phyloP scores from a whole-genome alignment of 2,888 invertebrate genomes.

The Cephalotes varians region DNA sequence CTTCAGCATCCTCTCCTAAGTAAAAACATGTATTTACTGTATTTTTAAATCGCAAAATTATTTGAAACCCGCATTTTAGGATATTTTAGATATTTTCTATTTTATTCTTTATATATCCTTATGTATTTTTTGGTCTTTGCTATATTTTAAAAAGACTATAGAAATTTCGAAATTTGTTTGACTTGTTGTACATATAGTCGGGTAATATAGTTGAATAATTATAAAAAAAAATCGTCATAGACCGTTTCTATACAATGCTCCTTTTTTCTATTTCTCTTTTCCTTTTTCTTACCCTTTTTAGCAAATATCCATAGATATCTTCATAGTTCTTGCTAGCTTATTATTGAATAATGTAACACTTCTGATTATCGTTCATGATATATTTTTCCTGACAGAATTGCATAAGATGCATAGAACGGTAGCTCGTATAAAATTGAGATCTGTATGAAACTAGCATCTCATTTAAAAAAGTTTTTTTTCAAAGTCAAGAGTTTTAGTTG shows the following conservation, averaged over 20 bases:
- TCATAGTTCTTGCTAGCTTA: conserved; percentile 61
- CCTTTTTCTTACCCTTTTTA: background rate
- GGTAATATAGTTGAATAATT: background rate
- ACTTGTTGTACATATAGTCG: too few species aligned
- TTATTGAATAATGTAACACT: conserved; percentile 73
- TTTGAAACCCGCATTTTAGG: background rate
- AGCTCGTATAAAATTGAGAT: conserved; percentile 77
- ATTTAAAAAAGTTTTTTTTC: background rate
- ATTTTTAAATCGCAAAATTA: conserved; percentile 2
- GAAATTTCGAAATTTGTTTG: background rate
- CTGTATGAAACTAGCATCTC: background rate
- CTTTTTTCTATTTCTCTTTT: background rate
- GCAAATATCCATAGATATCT: conserved; percentile 18
- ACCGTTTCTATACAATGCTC: background rate
- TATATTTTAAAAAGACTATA: background rate
- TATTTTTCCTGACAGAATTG: conserved; percentile 82
- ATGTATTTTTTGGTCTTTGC: background rate
- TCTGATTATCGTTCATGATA: conserved; percentile 71
- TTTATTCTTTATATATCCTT: background rate
- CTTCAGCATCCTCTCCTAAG: conserved; percentile 51
- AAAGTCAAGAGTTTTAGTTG: background rate
- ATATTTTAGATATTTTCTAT: background rate
- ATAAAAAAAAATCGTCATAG: background rate
- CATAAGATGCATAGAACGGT: conserved; percentile 82
- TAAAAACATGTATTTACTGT: background rate